phyloP scores from a whole-genome alignment of 2,113 vertebrate genomes.

The Xiphorhynchus elegans region DNA sequence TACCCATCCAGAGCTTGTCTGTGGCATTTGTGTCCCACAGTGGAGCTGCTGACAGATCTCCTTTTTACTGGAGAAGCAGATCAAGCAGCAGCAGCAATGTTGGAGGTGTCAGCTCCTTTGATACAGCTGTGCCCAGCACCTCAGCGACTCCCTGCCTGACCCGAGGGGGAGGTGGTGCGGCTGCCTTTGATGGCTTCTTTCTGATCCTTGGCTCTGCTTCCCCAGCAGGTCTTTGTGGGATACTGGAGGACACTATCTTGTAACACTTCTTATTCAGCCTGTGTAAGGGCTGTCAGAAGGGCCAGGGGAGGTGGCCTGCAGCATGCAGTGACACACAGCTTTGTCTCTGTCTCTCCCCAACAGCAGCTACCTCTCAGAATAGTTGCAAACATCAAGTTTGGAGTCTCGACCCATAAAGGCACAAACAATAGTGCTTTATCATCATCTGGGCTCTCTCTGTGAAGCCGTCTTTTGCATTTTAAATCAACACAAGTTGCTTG shows the following conservation, averaged over 20 bases:
- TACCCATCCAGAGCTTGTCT: background rate
- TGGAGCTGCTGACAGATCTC: background rate
- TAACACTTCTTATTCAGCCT: conserved; percentile 42
- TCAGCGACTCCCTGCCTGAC: background rate
- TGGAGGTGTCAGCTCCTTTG: conserved; percentile 45
- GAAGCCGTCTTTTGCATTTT: conserved; percentile 40
- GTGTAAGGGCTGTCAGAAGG: conserved; percentile 21
- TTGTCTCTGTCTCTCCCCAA: conserved; percentile 33
- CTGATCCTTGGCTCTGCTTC: background rate
- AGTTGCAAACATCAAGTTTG: background rate
- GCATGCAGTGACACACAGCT: conserved; percentile 36
- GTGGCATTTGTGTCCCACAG: accelerated
- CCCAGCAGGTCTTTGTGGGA: conserved; percentile 17
- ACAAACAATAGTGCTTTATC: conserved; percentile 56
- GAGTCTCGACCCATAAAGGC: background rate
- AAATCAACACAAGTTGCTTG: conserved; percentile 26
- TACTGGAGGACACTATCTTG: conserved; percentile 29
- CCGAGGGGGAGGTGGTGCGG: background rate
- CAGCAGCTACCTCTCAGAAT: conserved; percentile 49
- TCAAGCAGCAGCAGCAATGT: background rate
- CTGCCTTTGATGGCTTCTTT: conserved; percentile 47
- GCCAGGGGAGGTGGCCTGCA: conserved; percentile 42
- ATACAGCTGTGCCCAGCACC: conserved; percentile 23
- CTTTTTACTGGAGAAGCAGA: background rate
- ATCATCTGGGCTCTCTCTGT: conserved; percentile 44